Evolutionary conservation across 2,797 vertebrate genomes (phyloP).

Genomic region (Melopsittacus undulatus): DNA sequence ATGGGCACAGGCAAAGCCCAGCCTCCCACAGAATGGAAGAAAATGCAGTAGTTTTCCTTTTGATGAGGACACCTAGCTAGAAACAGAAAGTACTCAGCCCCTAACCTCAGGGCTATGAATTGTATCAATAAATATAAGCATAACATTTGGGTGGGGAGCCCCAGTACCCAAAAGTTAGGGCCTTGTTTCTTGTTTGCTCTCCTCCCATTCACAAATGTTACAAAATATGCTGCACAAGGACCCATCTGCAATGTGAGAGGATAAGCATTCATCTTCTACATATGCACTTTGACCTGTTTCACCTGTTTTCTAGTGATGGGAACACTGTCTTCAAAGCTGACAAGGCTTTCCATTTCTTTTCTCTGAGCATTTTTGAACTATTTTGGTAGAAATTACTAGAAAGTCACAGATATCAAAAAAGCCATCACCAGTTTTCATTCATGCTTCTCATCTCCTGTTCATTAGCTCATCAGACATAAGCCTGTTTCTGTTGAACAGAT

Average conservation of each 20-base stretch:
- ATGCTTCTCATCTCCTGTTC: background rate
- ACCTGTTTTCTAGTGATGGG: background rate
- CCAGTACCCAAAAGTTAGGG: background rate
- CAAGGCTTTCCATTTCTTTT: background rate
- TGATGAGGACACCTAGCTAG: accelerated
- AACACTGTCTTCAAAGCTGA: background rate
- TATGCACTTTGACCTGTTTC: background rate
- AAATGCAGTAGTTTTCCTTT: background rate
- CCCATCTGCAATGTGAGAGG: background rate
- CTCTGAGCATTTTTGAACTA: background rate
- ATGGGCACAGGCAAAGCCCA: accelerated
- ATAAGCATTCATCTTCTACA: background rate
- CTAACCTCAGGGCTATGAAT: background rate
- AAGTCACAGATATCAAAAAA: background rate
- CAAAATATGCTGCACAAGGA: background rate
- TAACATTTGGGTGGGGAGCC: background rate
- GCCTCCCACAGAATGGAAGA: accelerated
- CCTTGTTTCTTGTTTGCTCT: background rate
- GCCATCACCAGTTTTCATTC: background rate
- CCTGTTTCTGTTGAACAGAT: background rate
- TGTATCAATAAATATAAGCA: background rate
- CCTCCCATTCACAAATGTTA: background rate
- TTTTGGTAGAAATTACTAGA: background rate
- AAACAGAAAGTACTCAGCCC: background rate
- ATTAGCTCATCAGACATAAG: background rate